phyloP scores from a whole-genome alignment of 2,888 invertebrate species.

The Tenthredo scrophulariae region DNA sequence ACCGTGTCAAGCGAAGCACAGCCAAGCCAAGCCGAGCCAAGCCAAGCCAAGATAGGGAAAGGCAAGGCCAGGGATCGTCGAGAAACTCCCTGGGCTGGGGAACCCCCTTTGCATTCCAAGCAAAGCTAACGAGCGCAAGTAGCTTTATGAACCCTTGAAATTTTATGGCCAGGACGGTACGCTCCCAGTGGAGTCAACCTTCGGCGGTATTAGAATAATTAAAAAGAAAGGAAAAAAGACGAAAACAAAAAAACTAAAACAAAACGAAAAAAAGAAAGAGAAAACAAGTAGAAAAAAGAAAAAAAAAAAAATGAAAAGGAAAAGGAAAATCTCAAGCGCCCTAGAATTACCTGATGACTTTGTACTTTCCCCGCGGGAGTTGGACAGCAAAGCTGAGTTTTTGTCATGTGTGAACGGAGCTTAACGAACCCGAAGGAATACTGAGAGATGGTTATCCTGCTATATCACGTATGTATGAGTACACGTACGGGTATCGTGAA shows the following conservation, averaged over 20 bases:
- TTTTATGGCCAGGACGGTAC: conserved; percentile 57
- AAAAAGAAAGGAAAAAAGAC: background rate
- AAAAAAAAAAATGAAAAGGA: background rate
- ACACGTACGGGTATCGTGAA: background rate
- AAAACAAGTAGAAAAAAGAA: background rate
- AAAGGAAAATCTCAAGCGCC: background rate
- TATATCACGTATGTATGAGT: background rate
- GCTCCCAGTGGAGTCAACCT: conserved; percentile 39
- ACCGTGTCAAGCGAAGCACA: conserved; percentile 30
- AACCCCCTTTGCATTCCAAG: conserved; percentile 55
- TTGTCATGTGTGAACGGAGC: conserved; percentile 4
- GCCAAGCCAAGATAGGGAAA: background rate
- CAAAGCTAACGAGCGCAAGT: conserved; percentile 62
- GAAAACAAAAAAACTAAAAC: background rate
- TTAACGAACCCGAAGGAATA: conserved; percentile 38
- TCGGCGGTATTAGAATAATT: conserved; percentile 51
- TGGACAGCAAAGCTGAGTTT: background rate
- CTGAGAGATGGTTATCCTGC: conserved; percentile 34
- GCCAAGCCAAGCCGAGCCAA: background rate
- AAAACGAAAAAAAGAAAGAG: background rate
- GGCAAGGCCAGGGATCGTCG: background rate
- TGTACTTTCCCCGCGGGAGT: conserved; percentile 12
- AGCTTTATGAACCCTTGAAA: conserved; percentile 61
- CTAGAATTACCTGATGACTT: conserved; percentile 47
- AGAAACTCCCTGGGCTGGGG: conserved; percentile 34